Base-by-base conservation (phyloP, 2,888 invertebrate species). In the Drosophila formosana region DNA sequence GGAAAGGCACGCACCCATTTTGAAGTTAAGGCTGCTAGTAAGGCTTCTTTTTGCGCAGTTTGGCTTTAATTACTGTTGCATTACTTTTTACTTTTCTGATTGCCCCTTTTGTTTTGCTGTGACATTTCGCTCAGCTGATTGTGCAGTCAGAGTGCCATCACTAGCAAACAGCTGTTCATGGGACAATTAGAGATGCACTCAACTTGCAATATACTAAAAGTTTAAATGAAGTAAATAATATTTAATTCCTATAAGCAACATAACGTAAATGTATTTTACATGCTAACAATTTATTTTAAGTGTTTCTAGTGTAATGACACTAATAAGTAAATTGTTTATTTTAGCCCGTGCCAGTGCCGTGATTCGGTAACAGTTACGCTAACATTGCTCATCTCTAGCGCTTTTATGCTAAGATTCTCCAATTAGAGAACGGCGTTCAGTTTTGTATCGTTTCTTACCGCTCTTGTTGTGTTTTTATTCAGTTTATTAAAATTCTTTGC, bases 1-100 rank as follows among this genome's bases (percentile, higher is more conserved):
- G 55, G 90, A 90, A 26, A 81, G 79, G 45, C 80, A 74, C 6
- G 67, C 61, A 3, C 92, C 92, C 91, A 92, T 91, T 32, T 63
- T 71, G 41, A 43, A 37, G 25, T 28, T 51, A 28, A 43, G 46
- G 46, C 18, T 83, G 60, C 4, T 56, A 18, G 34, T 57, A 57
- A 0, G 88, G 88, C 84, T 83, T 87, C 79, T 60, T 69, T 62
- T 71, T 81, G 67, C 80, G 68, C 72, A 60, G 76, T 69, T 73
- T 60, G 37, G 50, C 56, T 30, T 37, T 50, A 69, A 62, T 70
- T 78, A 64, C 67, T 57, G 58, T 55, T 62, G 56, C 37, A 64
- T 53, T 79, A 70, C 73, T 58, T 65, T 61, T 60, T 41, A 28
- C 32, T 55, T 60, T 52, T 13, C 60, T 50, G 43, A 61, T 60